Evolutionary conservation across 2,797 vertebrate species (phyloP).

Genomic region (Cynodonichthys magdalenae): DNA sequence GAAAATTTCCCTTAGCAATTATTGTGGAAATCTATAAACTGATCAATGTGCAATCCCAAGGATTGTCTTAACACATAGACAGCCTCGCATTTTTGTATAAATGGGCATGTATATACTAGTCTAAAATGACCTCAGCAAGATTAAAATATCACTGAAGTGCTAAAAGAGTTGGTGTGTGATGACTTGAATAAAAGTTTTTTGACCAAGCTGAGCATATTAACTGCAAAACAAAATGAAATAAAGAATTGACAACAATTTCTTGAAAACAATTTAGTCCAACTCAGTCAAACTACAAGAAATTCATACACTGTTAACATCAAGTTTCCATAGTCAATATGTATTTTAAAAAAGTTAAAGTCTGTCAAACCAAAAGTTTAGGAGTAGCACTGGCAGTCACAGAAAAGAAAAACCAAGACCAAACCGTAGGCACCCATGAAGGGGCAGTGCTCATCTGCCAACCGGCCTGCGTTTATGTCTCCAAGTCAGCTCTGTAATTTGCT

Average conservation of each 20-base stretch:
- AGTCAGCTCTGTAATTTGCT: constrained; percentile 83
- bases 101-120: constrained; percentile 69
- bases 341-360: neutral
- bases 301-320: constrained; percentile 51
- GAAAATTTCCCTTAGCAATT: constrained; percentile 83
- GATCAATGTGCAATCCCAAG: constrained; percentile 86
- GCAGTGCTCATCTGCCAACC: constrained; percentile 66
- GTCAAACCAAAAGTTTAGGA: constrained; percentile 14
- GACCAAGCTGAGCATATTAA: constrained; percentile 66
- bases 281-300: constrained; percentile 39
- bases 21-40: constrained; percentile 83
- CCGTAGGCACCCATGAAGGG: constrained; percentile 64
- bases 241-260: constrained; percentile 62
- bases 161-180: constrained; percentile 72
- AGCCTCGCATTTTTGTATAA: constrained; percentile 59
- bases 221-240: constrained; percentile 65
- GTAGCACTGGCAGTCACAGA: constrained; percentile 14
- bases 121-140: constrained; percentile 77
- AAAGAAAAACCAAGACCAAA: constrained; percentile 28
- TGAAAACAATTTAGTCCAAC: constrained; percentile 36
- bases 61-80: constrained; percentile 84
- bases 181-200: constrained; percentile 75
- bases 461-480: constrained; percentile 70
- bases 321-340: constrained; percentile 35
- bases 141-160: constrained; percentile 78